Conservation (phyloP, 2,797 vertebrate genomes). For the Cyprinella venusta region DNA sequence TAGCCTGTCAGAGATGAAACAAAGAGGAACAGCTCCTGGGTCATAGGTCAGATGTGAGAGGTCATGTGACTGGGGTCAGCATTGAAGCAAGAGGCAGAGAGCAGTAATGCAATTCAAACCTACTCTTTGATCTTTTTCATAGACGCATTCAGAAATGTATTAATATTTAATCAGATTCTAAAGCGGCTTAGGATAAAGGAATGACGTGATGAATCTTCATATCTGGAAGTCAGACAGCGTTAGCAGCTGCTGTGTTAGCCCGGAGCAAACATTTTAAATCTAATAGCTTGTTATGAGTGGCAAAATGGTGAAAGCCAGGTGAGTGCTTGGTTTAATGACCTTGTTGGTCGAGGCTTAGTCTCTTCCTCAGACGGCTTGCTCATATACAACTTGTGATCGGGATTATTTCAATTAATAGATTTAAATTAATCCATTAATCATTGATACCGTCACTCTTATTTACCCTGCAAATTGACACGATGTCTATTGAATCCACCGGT, state of each 20-base stretch:
- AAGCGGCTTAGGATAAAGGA: slow-evolving; percentile 16
- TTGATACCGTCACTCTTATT: background rate
- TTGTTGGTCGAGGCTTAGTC: background rate
- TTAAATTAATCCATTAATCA: background rate
- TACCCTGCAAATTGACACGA: background rate
- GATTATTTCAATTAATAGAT: background rate
- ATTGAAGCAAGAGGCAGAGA: slow-evolving; percentile 56
- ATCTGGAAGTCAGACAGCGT: slow-evolving; percentile 24
- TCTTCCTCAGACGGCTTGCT: background rate
- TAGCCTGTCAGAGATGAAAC: slow-evolving; percentile 32
- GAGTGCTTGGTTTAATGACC: slow-evolving; percentile 12
- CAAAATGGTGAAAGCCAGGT: background rate
- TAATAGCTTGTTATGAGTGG: slow-evolving; percentile 22
- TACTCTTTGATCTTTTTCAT: slow-evolving; percentile 41
- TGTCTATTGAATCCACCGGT: background rate
- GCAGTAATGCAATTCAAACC: slow-evolving; percentile 53
- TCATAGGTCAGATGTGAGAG: slow-evolving; percentile 65
- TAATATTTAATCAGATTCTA: slow-evolving; percentile 51
- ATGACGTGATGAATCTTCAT: slow-evolving; percentile 42
- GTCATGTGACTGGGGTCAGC: slow-evolving; percentile 64
- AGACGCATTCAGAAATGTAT: slow-evolving; percentile 2
- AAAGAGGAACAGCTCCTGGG: slow-evolving; percentile 49
- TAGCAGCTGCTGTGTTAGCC: slow-evolving; percentile 38
- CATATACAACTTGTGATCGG: background rate
- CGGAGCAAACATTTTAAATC: slow-evolving; percentile 19